Evolutionary conservation across 2,797 vertebrate species (phyloP).

Genomic region (Denticeps clupeoides): DNA sequence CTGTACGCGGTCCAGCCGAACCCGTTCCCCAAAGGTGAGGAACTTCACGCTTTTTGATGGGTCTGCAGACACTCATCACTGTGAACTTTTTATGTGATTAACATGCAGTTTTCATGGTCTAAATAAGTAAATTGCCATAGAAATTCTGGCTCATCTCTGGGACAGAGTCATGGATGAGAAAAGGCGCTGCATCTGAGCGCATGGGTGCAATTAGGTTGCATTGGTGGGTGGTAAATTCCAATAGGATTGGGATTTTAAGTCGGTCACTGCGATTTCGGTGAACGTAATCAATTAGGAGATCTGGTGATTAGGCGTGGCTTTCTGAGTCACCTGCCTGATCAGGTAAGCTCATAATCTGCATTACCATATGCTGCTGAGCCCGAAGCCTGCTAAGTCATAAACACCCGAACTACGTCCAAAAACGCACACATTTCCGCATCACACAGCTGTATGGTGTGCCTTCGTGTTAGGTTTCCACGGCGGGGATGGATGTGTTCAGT

Average conservation of each 20-base stretch:
- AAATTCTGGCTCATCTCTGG: no score
- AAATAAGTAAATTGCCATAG: no score
- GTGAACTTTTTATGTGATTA: no score
- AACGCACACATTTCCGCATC: no score
- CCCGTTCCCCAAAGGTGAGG: constrained; percentile 79
- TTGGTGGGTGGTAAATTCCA: constrained; percentile 42
- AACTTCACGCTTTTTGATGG: background rate
- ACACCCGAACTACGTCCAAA: no score
- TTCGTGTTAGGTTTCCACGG: no score
- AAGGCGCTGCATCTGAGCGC: background rate
- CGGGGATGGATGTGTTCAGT: no score
- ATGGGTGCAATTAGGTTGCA: constrained; percentile 30
- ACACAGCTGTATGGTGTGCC: no score
- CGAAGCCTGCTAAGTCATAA: no score
- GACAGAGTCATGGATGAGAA: background rate
- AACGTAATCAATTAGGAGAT: constrained; percentile 68
- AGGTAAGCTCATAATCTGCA: constrained; percentile 74
- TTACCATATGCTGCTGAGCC: constrained; percentile 66
- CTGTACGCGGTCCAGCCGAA: constrained; percentile 78
- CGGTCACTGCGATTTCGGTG: constrained; percentile 54
- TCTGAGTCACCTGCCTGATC: constrained; percentile 67
- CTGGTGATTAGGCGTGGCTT: constrained; percentile 54
- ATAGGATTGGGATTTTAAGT: constrained; percentile 62
- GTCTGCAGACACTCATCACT: no score
- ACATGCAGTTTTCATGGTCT: no score